A percentile compares a stretch with the other conserved stretches of the same genome.
Evolutionary conservation across 2,113 vertebrate species (phyloP).

Genomic region (Cephalopholis sonnerati): DNA sequence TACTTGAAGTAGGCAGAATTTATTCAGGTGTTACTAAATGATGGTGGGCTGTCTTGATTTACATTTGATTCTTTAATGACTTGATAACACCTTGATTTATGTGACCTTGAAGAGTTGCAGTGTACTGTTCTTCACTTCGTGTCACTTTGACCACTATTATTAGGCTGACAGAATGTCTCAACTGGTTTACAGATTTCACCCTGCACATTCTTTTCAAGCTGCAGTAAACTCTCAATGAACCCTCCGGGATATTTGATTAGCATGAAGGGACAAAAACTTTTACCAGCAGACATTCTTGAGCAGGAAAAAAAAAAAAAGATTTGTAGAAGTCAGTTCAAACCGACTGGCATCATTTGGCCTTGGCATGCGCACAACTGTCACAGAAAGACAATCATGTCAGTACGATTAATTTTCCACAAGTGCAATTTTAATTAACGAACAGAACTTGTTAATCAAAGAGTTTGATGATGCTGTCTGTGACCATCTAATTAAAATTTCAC

Average conservation of each 20-base stretch:
- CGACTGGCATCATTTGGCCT: not conserved
- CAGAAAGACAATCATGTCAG: not conserved
- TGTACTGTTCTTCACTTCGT: not conserved
- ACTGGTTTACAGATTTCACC: not conserved
- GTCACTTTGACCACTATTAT: not conserved
- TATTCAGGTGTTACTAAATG: not conserved
- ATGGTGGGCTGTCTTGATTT: not conserved
- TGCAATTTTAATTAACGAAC: not conserved
- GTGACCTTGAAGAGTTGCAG: constrained; percentile 2
- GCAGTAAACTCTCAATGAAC: constrained; percentile 20
- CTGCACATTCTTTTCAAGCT: not conserved
- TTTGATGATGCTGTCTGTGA: not conserved
- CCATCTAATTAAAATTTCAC: constrained; percentile 24
- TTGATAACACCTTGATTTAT: constrained; percentile 23
- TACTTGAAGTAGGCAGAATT: not conserved
- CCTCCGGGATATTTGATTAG: not conserved
- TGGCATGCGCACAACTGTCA: not conserved
- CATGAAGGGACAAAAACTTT: not conserved
- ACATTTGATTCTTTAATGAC: constrained; percentile 14
- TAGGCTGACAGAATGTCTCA: not conserved
- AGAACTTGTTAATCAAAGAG: constrained; percentile 9
- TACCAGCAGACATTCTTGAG: not conserved
- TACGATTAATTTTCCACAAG: not conserved
- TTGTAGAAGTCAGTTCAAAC: constrained; percentile 14
- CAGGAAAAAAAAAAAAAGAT: not conserved